phyloP scores from a whole-genome alignment of 1,140 invertebrate species.

The Cephus cinctus region DNA sequence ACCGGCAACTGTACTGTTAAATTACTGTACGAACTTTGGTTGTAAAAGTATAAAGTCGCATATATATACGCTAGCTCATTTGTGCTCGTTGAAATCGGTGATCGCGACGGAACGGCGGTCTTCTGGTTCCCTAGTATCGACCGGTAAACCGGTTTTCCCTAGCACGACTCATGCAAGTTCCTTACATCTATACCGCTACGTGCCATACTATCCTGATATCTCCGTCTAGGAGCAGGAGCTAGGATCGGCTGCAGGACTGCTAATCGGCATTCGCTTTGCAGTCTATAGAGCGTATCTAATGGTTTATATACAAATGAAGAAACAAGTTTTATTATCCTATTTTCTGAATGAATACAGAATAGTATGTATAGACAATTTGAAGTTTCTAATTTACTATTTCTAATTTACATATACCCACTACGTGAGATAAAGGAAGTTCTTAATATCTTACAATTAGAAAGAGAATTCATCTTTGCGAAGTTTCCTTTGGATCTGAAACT shows the following conservation, averaged over 20 bases:
- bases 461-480: no score
- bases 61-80: not conserved
- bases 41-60: not conserved
- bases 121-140: not conserved
- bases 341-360: not conserved
- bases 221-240: slow-evolving; percentile 30
- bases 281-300: not conserved
- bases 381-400: not conserved
- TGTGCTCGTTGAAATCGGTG: not conserved
- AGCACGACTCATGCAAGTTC: slow-evolving; percentile 11
- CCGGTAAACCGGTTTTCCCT: slow-evolving; percentile 16
- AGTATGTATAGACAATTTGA: not conserved
- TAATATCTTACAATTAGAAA: no score
- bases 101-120: not conserved
- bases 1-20: slow-evolving; percentile 5
- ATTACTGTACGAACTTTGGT: not conserved
- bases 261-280: not conserved
- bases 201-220: slow-evolving; percentile 26
- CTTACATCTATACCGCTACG: slow-evolving; percentile 17
- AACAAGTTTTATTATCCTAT: no score
- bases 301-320: no score
- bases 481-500: no score
- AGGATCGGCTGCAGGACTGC: slow-evolving; percentile 28
- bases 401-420: not conserved
- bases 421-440: no score